Conservation (phyloP, 2,113 vertebrate species). For the Lophotis ruficrista region DNA sequence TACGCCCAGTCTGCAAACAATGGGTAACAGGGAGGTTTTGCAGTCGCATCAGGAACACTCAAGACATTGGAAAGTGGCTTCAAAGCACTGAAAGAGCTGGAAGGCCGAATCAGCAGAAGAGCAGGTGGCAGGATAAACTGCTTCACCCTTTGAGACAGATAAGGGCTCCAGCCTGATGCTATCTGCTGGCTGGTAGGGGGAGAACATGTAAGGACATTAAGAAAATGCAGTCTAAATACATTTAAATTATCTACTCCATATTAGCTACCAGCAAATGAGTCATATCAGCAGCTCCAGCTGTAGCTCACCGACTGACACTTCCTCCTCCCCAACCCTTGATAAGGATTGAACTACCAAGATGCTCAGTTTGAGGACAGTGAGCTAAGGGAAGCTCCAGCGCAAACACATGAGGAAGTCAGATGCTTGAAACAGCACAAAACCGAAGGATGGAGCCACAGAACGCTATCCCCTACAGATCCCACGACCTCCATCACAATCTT, state of each 20-base stretch:
- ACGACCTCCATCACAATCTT: not conserved
- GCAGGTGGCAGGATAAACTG: not conserved
- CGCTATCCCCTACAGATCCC: not conserved
- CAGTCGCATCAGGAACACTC: not conserved
- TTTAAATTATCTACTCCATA: not conserved
- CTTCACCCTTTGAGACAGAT: not conserved
- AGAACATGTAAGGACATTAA: not conserved
- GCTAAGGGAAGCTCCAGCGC: not conserved
- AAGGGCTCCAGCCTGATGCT: not conserved
- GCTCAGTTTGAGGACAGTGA: not conserved
- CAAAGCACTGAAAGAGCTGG: not conserved
- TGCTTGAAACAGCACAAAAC: not conserved
- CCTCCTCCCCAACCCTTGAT: not conserved
- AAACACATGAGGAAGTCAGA: accelerated
- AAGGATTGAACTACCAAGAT: accelerated
- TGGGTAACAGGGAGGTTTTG: not conserved
- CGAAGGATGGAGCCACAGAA: not conserved
- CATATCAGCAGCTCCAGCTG: not conserved
- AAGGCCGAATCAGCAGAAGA: not conserved
- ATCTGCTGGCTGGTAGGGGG: accelerated
- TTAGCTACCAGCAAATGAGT: not conserved
- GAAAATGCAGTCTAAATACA: not conserved
- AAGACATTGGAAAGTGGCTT: not conserved
- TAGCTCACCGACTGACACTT: not conserved
- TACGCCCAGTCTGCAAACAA: not conserved